Evolutionary conservation across 2,113 vertebrate genomes (phyloP), one percentile per base, ranked within the genome.

Genomic region (Amazona vittata): DNA sequence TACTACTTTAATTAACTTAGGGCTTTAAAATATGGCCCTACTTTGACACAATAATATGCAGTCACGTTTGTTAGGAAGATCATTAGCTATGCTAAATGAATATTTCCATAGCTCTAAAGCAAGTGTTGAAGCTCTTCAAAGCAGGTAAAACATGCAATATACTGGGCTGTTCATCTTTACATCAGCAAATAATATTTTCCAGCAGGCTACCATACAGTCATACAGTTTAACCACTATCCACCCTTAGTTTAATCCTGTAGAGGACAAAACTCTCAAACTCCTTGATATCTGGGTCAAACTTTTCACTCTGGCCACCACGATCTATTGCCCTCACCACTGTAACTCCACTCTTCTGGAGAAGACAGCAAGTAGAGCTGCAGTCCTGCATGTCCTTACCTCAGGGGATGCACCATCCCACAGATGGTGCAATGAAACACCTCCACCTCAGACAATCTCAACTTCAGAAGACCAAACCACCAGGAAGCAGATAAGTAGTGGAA

Each of bases 1-100:
- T 92, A 69, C 62, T 81, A 82, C 86, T 94, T 80, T 86, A 77
- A 85, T 55, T 89, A 35, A 82, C n/a, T 93, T 80, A 43, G 16
- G 37, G 14, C 71, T 92, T 90, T 91, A 73, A 90, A 86, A 91
- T 47, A 74, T 7, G 4, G 60, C 17, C 29, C 33, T 84, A 15
- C 52, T 86, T 80, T 94, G 80, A 91, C 59, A 94, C 13, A 78
- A 24, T 39, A 93, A 86, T 44, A 70, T 3, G 1, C 28, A 57
- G 33, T 64, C 52, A 76, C 2, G 4, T 68, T 81, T 80, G 25
- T 57, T 83, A 82, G 46, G 26, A 64, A 67, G 33, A 92, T 55
- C 8, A 62, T 89, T 65, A 86, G 78, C 64, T 77, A 90, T 24
- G n/a, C 24, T 70, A 89, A 57, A 8, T 15, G 24, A 46, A 8